Conservation (phyloP, 2,888 invertebrate genomes). For the Agrochola lota region DNA sequence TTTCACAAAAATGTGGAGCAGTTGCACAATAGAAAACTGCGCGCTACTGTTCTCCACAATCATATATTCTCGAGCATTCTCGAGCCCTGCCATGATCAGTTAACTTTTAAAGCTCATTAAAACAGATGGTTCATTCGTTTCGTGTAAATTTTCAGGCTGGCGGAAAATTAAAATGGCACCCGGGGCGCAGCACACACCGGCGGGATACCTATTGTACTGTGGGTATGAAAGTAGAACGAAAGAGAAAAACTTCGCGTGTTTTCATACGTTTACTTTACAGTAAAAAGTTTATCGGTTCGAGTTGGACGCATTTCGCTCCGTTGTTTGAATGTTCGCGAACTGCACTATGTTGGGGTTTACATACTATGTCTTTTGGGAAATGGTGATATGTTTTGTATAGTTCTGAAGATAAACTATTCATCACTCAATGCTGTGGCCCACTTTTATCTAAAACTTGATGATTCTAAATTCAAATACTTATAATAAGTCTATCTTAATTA, state of each 20-base stretch:
- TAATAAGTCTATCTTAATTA: too few relatives aligned
- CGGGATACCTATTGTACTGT: slow-evolving; percentile 61
- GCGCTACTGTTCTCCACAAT: slow-evolving; percentile 40
- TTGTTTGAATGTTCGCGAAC: slow-evolving; percentile 54
- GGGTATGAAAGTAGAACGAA: slow-evolving; percentile 82
- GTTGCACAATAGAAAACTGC: slow-evolving; percentile 53
- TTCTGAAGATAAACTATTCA: background rate
- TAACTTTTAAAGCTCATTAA: slow-evolving; percentile 90
- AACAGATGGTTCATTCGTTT: slow-evolving; percentile 89
- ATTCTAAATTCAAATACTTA: too few relatives aligned
- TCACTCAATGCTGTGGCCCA: background rate
- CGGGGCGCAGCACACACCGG: slow-evolving; percentile 78
- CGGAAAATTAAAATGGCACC: slow-evolving; percentile 90
- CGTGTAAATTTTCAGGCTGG: slow-evolving; percentile 86
- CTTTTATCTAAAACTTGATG: too few relatives aligned
- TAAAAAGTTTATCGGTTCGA: slow-evolving; percentile 81
- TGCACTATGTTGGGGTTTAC: slow-evolving; percentile 23
- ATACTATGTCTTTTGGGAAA: slow-evolving; percentile 23
- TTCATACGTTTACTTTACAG: slow-evolving; percentile 80
- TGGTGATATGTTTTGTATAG: slow-evolving; percentile 17
- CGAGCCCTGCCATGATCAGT: slow-evolving; percentile 80
- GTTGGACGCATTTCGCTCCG: slow-evolving; percentile 67
- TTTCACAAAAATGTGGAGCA: slow-evolving; percentile 58
- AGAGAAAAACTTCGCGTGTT: slow-evolving; percentile 81
- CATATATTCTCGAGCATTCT: slow-evolving; percentile 62